These are phyloP conservation scores for Gambusia affinis DNA, from an alignment of 2,113 vertebrate species.

Conservation along the genomic window DNA sequence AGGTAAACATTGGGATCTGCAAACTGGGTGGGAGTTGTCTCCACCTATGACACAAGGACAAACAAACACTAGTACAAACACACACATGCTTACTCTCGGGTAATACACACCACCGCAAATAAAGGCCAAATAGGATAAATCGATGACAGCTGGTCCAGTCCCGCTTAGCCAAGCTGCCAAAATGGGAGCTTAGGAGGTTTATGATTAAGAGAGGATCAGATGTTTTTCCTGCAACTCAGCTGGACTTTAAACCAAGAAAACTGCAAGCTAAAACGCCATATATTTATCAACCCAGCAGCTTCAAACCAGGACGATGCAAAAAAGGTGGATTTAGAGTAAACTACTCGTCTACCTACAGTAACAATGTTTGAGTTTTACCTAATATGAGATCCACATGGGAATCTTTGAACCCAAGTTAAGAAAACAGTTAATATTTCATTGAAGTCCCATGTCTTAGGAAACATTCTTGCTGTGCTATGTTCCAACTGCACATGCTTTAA, in stretches of 20 bases:
- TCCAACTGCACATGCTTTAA: background rate
- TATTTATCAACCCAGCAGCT: background rate
- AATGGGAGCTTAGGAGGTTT: conserved; percentile 41
- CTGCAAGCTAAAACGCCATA: background rate
- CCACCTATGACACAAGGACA: conserved; percentile 80
- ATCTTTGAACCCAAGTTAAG: conserved; percentile 13
- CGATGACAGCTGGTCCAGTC: background rate
- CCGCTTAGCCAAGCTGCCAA: conserved; percentile 9
- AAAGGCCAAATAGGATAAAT: conserved; percentile 17
- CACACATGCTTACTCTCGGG: no score
- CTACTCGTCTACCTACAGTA: background rate
- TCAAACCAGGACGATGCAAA: background rate
- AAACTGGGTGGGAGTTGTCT: conserved; percentile 88
- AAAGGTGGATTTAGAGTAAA: background rate
- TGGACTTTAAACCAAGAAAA: conserved; percentile 58
- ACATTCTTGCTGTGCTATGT: background rate
- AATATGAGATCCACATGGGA: background rate
- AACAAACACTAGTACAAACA: conserved; percentile 15
- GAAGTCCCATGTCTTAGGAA: background rate
- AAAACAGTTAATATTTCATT: conserved; percentile 38
- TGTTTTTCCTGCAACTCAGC: background rate
- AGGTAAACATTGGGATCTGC: conserved; percentile 88
- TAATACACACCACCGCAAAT: background rate
- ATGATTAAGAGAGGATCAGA: conserved; percentile 49
- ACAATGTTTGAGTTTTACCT: background rate